Evolutionary conservation across 2,888 invertebrate genomes (phyloP).

Genomic region (Frankliniella intonsa): DNA sequence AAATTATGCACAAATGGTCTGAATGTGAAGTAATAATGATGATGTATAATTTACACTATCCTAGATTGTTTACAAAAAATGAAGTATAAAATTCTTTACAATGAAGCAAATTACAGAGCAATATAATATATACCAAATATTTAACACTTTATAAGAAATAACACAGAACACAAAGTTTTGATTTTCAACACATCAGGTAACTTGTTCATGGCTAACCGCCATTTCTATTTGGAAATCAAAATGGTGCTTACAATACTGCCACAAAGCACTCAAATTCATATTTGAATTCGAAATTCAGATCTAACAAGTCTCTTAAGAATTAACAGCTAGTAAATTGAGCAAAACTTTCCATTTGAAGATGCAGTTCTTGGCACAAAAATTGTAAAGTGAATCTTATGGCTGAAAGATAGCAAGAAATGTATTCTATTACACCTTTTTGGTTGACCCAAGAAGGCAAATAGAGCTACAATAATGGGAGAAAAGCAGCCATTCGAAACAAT

Average conservation of each 20-base stretch:
- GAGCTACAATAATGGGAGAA: neutral
- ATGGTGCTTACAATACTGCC: neutral
- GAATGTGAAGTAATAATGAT: neutral
- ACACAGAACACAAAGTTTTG: slow-evolving; percentile 21
- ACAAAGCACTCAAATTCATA: too few relatives aligned
- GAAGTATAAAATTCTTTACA: neutral
- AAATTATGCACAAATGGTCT: neutral
- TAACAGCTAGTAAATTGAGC: too few relatives aligned
- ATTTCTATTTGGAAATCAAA: neutral
- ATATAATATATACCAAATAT: slow-evolving; percentile 8
- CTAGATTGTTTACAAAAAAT: neutral
- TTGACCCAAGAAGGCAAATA: slow-evolving; percentile 14
- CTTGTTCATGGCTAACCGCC: neutral
- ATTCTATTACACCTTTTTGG: slow-evolving; percentile 21
- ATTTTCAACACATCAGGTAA: slow-evolving; percentile 21
- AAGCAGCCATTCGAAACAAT: too few relatives aligned
- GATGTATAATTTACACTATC: neutral
- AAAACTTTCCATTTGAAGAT: neutral
- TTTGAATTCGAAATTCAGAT: too few relatives aligned
- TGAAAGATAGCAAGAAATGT: slow-evolving; percentile 38
- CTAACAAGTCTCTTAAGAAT: too few relatives aligned
- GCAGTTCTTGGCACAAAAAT: slow-evolving; percentile 30
- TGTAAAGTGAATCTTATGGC: slow-evolving; percentile 33
- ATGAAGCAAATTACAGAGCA: neutral
- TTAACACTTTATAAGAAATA: neutral